A percentile compares a stretch with the other conserved stretches of the same genome.
These are phyloP conservation scores for Hypotaenidia okinawae DNA, from an alignment of 2,797 vertebrate genomes.

Conservation along the genomic window DNA sequence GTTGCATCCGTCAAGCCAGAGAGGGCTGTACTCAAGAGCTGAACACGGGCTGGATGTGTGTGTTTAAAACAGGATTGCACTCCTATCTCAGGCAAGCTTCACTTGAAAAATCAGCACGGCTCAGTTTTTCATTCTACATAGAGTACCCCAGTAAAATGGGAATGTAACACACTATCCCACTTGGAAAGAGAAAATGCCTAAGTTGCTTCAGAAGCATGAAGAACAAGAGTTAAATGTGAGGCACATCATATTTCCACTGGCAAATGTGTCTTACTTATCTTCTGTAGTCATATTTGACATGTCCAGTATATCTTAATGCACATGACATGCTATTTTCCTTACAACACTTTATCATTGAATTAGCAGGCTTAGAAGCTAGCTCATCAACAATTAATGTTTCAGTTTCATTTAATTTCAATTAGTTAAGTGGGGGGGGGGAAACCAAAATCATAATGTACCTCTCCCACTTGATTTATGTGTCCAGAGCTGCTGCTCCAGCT, in stretches of 20 bases:
- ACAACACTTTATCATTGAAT: conserved; percentile 33
- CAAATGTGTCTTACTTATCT: neutral
- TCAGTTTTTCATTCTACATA: neutral
- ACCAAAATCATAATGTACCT: neutral
- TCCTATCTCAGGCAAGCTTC: neutral
- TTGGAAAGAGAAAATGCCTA: neutral
- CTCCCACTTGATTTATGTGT: neutral
- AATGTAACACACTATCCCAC: neutral
- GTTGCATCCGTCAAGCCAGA: neutral
- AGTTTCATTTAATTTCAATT: conserved; percentile 30
- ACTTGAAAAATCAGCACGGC: neutral
- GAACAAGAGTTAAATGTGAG: neutral
- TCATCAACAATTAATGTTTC: conserved; percentile 45
- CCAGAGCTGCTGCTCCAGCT: neutral
- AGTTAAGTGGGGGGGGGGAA: neutral
- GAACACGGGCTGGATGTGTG: neutral
- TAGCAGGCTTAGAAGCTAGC: neutral
- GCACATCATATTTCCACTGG: neutral
- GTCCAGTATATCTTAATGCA: neutral
- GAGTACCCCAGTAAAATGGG: neutral
- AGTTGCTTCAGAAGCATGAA: neutral
- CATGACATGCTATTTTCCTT: conserved; percentile 11
- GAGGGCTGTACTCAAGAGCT: neutral
- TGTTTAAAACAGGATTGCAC: neutral
- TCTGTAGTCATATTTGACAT: neutral